Evolutionary conservation across 2,888 invertebrate species (phyloP).

Genomic region (Aquatica leii): DNA sequence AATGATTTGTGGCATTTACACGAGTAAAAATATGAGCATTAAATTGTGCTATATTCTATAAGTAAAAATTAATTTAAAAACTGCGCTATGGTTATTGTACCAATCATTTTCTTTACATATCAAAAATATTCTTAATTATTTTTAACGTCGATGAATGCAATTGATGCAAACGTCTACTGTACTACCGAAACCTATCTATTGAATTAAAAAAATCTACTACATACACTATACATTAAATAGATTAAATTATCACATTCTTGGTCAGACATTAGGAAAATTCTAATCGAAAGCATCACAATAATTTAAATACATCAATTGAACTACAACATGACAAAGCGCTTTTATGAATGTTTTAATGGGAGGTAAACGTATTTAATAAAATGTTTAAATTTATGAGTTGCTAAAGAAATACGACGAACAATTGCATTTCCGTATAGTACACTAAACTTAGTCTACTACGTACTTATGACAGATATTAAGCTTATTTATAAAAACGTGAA

Average conservation of each 20-base stretch:
- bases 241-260: constrained; percentile 35
- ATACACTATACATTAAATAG: neutral
- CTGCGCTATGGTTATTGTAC: neutral
- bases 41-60: no score
- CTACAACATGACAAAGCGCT: constrained; percentile 1
- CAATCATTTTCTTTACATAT: no score
- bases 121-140: no score
- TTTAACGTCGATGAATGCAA: no score
- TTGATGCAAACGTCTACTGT: no score
- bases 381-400: no score
- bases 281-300: constrained; percentile 12
- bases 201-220: no score
- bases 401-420: no score
- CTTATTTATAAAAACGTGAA: constrained; percentile 34
- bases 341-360: neutral
- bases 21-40: no score
- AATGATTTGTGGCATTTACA: no score
- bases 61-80: neutral
- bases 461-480: constrained; percentile 26
- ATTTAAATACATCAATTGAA: constrained; percentile 12
- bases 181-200: no score
- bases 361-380: neutral
- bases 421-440: no score
- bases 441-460: neutral
- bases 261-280: constrained; percentile 26